Base-by-base conservation (phyloP, 2,888 invertebrate genomes). In the Germaria angustata region DNA sequence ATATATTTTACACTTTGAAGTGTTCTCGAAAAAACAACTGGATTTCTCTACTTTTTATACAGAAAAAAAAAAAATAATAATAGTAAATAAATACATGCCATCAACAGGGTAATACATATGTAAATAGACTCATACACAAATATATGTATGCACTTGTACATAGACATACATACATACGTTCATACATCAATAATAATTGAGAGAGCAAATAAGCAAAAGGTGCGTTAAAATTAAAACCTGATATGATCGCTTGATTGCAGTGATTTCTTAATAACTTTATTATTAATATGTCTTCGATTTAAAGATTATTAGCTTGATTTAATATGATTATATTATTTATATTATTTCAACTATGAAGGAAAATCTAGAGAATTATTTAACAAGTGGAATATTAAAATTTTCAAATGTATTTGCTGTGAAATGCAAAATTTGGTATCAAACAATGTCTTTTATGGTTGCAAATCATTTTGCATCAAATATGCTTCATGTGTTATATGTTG, bases 1-100 rank as follows among this genome's bases (percentile, higher is more conserved):
- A 69, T 78, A 61, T 24, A 63, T 78, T 78, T 78, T 63, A 78
- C 77, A 78, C 69, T 63, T 63, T 69, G 41, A 61, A 78, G 77
- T 69, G 44, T 44, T 59, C 15, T 59, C 7, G 41, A 53, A 46
- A 59, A 34, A 55, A 53, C 51, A 63, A 63, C 41, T 34, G 41
- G 11, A 57, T 36, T 53, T 55, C 15, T 15, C 8, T 75, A 15
- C 28, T 24, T 34, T 73, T 51, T 11, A 22, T 39, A 7, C 20
- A n/a, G 51, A 44, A 20, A 20, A 39, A 34, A 2, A 46, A 46
- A 2, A n/a, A n/a, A n/a, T n/a, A n/a, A n/a, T n/a, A n/a, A n/a
- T n/a, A n/a, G n/a, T n/a, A 53, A 55, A 39, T 39, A 41, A 32
- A 5, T 4, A 13, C 9, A 32, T 53, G 20, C n/a, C 20, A 51